phyloP scores from a whole-genome alignment of 2,888 invertebrate species.

The Lithophane semibrunnea region DNA sequence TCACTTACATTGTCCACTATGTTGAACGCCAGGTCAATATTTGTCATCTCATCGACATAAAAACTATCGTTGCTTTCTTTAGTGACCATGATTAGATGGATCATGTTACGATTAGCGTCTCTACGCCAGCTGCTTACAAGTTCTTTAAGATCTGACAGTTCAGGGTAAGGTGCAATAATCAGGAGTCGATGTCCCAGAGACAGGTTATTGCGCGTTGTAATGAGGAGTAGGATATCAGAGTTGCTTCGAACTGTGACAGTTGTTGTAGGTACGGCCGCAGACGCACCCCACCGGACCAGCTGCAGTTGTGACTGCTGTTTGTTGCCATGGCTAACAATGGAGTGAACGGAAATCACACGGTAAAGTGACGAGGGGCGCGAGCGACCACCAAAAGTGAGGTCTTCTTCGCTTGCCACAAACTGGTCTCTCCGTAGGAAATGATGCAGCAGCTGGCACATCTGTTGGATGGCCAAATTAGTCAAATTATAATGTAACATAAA shows the following conservation, averaged over 20 bases:
- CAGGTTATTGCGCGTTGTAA: constrained; percentile 51
- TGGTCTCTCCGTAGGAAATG: constrained; percentile 47
- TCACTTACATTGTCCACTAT: constrained; percentile 63
- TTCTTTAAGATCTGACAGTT: constrained; percentile 62
- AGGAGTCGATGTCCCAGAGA: constrained; percentile 57
- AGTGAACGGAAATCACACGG: constrained; percentile 52
- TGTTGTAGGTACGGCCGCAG: constrained; percentile 34
- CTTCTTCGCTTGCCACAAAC: constrained; percentile 62
- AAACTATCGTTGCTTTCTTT: constrained; percentile 42
- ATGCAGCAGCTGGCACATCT: constrained; percentile 58
- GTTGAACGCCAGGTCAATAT: constrained; percentile 61
- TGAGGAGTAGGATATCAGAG: constrained; percentile 61
- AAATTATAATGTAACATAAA: not conserved
- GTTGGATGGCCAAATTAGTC: constrained; percentile 5
- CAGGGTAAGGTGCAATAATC: constrained; percentile 65
- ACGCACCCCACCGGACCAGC: constrained; percentile 59
- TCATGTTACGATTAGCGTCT: constrained; percentile 57
- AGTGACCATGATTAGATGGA: constrained; percentile 61
- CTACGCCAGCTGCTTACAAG: constrained; percentile 67
- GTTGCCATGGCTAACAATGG: constrained; percentile 28
- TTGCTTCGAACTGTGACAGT: constrained; percentile 61
- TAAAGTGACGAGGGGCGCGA: constrained; percentile 47
- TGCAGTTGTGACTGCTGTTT: constrained; percentile 53
- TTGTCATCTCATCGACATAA: constrained; percentile 40
- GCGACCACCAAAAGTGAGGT: not conserved